Evolutionary conservation across 2,888 invertebrate genomes (phyloP), one percentile per base, ranked within the genome.

Genomic region (Eristalis arbustorum): DNA sequence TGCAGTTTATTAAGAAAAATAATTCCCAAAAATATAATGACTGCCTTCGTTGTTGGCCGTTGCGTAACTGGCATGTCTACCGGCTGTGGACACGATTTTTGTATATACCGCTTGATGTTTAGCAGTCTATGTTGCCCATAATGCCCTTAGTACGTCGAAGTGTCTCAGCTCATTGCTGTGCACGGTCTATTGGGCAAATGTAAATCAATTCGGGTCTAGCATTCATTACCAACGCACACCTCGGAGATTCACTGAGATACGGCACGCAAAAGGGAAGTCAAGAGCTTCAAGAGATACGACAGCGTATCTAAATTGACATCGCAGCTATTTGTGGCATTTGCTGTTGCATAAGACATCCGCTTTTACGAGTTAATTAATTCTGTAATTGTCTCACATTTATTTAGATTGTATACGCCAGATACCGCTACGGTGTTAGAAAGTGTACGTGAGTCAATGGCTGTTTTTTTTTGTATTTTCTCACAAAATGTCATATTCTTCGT

Each of bases 301-400:
- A 49, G 66, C 61, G 31, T 34, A 67, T 61, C 66, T 72, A 66
- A 79, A 66, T 18, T 49, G n/a, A 25, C 49, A 61, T 34, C 49
- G 59, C 49, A 8, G 64, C 72, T 42, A 37, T 28, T 6, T 37
- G 40, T 78, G 64, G 57, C 59, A 59, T 78, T 72, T 72, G 0
- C 14, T 72, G 66, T 78, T 78, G 66, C 66, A 49, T 72, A 78
- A 78, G 25, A 71, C 67, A 61, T 62, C 22, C 61, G 67, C 67
- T 49, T 62, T 62, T 62, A 31, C 25, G 8, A 49, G 18, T 18
- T 49, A 49, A 73, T 73, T 73, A 73, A 79, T 79, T 67, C 42
- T 63, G 74, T 83, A 83, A 83, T 83, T 78, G 68, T 63, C 37
- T 49, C 68, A 61, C 68, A 68, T 74, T 69, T 57, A 49, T 67